Evolutionary conservation across 2,797 vertebrate species (phyloP).

Genomic region (Sebastiscus albofasciatus): DNA sequence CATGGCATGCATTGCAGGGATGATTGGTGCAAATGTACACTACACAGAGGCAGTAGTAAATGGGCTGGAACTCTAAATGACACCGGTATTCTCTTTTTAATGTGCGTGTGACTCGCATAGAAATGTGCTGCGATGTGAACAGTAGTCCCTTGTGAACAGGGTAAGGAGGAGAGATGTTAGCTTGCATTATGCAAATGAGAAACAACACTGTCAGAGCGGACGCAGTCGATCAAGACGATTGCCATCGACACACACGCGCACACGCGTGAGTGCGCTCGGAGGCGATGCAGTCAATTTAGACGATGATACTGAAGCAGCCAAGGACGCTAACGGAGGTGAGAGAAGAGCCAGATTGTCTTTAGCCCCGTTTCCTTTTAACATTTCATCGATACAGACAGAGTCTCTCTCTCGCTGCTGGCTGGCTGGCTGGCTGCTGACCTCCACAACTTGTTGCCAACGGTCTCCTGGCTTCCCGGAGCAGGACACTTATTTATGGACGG

Average conservation of each 20-base stretch:
- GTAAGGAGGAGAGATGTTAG: conserved; percentile 22
- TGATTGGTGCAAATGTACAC: conserved; percentile 14
- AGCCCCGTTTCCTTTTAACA: conserved; percentile 29
- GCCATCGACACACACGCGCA: not conserved
- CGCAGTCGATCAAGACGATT: conserved; percentile 18
- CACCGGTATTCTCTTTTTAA: conserved; percentile 40
- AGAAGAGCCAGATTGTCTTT: conserved; percentile 32
- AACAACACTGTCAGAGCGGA: conserved; percentile 17
- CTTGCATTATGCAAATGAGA: conserved; percentile 54
- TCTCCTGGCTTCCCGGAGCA: conserved; percentile 23
- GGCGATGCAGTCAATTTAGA: not conserved
- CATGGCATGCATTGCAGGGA: conserved; percentile 15
- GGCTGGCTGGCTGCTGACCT: conserved; percentile 44
- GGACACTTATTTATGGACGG: conserved; percentile 45
- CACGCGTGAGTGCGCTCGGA: not conserved
- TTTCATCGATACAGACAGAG: conserved; percentile 24
- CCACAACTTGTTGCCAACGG: conserved; percentile 47
- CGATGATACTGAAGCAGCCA: conserved; percentile 1
- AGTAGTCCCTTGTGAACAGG: conserved; percentile 29
- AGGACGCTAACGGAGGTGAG: conserved; percentile 21
- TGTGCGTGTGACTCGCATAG: conserved; percentile 48
- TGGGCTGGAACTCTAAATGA: conserved; percentile 61
- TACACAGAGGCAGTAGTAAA: conserved; percentile 25
- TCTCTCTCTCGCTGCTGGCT: not conserved
- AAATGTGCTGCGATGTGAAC: conserved; percentile 41